phyloP scores from a whole-genome alignment of 2,113 vertebrate genomes.

The Eidolon helvum region DNA sequence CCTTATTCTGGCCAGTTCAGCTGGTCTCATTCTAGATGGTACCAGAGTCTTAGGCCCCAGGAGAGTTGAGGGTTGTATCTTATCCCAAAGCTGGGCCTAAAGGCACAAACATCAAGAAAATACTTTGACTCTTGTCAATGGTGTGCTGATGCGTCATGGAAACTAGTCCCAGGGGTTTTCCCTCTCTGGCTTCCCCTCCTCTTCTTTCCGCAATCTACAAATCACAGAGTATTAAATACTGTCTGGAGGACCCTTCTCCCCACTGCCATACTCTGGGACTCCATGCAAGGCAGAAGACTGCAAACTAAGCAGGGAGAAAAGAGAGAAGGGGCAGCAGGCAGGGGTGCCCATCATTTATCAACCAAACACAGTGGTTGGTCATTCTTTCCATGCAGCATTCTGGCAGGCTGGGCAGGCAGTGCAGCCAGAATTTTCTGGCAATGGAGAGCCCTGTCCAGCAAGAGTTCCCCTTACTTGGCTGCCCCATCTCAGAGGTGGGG shows the following conservation, averaged over 20 bases:
- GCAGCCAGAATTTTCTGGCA: constrained; percentile 63
- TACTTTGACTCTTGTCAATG: not conserved
- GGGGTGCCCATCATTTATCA: constrained; percentile 47
- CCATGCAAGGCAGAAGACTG: constrained; percentile 36
- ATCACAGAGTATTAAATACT: constrained; percentile 53
- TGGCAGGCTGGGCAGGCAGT: constrained; percentile 33
- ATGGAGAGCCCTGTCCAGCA: not conserved
- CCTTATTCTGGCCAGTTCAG: not conserved
- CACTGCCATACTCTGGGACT: not conserved
- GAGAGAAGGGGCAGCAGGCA: constrained; percentile 23
- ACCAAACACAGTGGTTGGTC: not conserved
- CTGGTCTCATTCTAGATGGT: not conserved
- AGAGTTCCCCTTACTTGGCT: constrained; percentile 21
- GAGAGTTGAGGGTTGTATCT: not conserved
- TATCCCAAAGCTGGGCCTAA: constrained; percentile 3
- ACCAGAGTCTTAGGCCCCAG: not conserved
- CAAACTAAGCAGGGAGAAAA: constrained; percentile 31
- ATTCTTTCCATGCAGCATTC: constrained; percentile 18
- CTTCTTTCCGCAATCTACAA: constrained; percentile 14
- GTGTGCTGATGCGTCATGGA: not conserved
- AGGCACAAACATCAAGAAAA: not conserved
- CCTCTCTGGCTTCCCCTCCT: not conserved
- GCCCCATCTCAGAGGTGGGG: not conserved
- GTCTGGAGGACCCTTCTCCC: not conserved
- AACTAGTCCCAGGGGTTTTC: constrained; percentile 12